Evolutionary conservation across 2,113 vertebrate genomes (phyloP).

Genomic region (Ctenodactylus gundi): DNA sequence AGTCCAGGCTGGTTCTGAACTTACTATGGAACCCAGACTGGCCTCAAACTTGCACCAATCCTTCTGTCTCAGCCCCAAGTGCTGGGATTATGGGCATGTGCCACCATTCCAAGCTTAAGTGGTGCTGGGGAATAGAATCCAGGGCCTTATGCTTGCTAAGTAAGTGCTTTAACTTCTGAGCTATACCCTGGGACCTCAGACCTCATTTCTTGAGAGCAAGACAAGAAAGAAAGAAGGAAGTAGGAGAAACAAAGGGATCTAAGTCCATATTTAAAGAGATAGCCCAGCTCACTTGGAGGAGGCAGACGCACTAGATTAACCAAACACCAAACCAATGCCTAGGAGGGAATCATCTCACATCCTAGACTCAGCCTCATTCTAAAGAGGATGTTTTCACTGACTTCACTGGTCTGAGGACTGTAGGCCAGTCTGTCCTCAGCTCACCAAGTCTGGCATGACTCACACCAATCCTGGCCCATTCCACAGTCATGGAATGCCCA

Average conservation of each 20-base stretch:
- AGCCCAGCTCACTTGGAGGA: background rate
- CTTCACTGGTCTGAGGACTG: background rate
- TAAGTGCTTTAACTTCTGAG: too few relatives aligned
- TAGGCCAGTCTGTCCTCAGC: background rate
- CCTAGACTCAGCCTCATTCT: background rate
- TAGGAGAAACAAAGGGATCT: background rate
- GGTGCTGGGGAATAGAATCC: too few relatives aligned
- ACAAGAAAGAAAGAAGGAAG: background rate
- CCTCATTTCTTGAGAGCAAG: background rate
- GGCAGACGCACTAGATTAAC: too few relatives aligned
- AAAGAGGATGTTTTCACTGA: background rate
- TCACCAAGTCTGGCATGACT: background rate
- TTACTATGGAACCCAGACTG: background rate
- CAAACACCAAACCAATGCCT: background rate
- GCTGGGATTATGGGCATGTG: too few relatives aligned
- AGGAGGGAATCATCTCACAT: too few relatives aligned
- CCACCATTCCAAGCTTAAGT: background rate
- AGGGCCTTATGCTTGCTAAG: too few relatives aligned
- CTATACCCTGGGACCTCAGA: too few relatives aligned
- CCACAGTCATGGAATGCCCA: accelerated
- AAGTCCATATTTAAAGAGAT: background rate
- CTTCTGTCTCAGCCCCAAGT: background rate
- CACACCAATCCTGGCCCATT: accelerated
- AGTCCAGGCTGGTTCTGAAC: too few relatives aligned
- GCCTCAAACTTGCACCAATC: background rate